A percentile compares a stretch with the other conserved stretches of the same genome.
Evolutionary conservation across 2,797 vertebrate species (phyloP).

Genomic region (Paratrypauchen microcephalus): DNA sequence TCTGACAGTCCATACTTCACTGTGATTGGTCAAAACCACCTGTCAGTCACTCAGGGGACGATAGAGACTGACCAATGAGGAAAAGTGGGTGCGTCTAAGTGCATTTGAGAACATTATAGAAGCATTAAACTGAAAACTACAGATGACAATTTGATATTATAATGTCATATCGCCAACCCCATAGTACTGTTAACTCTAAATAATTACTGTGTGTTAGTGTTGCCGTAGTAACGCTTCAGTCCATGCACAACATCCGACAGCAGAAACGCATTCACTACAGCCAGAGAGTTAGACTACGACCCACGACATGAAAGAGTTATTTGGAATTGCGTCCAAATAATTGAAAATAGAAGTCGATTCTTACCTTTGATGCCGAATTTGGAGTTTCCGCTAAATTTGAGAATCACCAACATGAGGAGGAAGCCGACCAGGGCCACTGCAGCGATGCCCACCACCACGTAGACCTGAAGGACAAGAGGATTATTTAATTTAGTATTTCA

Average conservation of each 20-base stretch:
- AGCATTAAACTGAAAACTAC: too few species aligned
- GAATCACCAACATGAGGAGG: slow-evolving; percentile 91
- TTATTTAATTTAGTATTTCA: neutral
- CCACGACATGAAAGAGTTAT: neutral
- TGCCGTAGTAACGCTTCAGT: slow-evolving; percentile 33
- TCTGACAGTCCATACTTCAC: neutral
- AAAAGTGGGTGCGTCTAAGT: too few species aligned
- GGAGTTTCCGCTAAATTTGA: slow-evolving; percentile 96
- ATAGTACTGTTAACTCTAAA: neutral
- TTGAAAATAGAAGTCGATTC: slow-evolving; percentile 33
- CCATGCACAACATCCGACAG: slow-evolving; percentile 60
- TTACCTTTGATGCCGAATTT: slow-evolving; percentile 99
- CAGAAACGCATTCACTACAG: slow-evolving; percentile 10
- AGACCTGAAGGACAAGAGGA: slow-evolving; percentile 78
- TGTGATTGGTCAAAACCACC: neutral
- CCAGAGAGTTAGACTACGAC: neutral
- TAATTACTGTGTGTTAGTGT: slow-evolving; percentile 3
- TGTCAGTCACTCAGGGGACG: neutral
- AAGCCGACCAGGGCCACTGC: slow-evolving; percentile 93
- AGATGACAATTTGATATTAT: neutral
- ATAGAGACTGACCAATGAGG: neutral
- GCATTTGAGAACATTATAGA: too few species aligned
- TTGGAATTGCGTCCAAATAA: neutral
- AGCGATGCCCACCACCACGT: slow-evolving; percentile 94
- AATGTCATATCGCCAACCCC: neutral